phyloP scores from a whole-genome alignment of 2,113 vertebrate genomes.

The Dipodomys spectabilis region DNA sequence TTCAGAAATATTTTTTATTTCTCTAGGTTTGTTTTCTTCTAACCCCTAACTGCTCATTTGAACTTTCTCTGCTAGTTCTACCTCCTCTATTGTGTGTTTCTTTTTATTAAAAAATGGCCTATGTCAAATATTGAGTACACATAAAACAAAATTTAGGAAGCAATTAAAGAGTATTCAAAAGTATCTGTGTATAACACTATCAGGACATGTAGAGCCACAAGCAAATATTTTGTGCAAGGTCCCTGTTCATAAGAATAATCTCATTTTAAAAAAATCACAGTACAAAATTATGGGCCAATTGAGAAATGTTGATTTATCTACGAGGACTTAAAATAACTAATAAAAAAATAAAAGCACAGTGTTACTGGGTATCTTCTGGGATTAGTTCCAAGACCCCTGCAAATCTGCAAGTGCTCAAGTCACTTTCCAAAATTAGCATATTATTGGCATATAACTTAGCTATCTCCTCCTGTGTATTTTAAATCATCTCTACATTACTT shows the following conservation, averaged over 20 bases:
- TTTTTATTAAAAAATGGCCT: background rate
- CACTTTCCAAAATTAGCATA: background rate
- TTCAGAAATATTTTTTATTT: background rate
- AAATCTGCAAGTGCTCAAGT: background rate
- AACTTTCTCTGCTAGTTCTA: background rate
- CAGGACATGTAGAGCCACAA: background rate
- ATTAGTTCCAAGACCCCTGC: background rate
- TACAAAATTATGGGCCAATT: background rate
- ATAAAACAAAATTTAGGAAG: background rate
- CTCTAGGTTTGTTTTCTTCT: background rate
- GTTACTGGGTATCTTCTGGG: background rate
- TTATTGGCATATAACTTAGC: background rate
- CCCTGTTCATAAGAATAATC: background rate
- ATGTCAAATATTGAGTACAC: background rate
- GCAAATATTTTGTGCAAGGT: background rate
- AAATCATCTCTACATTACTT: too few relatives aligned
- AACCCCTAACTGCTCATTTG: background rate
- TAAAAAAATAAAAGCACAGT: background rate
- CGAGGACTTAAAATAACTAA: background rate
- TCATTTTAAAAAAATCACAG: background rate
- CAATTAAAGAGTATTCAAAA: background rate
- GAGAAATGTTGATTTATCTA: background rate
- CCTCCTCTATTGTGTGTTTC: background rate
- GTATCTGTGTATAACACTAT: background rate
- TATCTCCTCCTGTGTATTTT: background rate